These are phyloP conservation scores for Dolichoris vasculosae DNA, from an alignment of 1,140 invertebrate genomes.

Conservation along the genomic window DNA sequence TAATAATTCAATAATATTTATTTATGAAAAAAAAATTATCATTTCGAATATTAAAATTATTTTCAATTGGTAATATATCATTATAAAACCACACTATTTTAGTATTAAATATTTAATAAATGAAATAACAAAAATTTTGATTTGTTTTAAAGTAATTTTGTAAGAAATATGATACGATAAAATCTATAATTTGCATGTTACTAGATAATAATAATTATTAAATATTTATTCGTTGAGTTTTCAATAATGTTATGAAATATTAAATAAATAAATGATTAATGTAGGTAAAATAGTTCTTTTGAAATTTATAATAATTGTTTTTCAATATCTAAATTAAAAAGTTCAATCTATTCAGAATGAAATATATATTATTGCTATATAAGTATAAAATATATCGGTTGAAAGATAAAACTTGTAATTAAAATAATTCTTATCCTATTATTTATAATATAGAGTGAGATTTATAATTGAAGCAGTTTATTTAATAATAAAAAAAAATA, in stretches of 20 bases:
- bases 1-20: neutral
- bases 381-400: neutral
- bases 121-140: neutral
- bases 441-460: neutral
- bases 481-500: neutral
- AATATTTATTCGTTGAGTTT: neutral
- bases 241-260: neutral
- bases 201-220: neutral
- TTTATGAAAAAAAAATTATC: neutral
- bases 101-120: neutral
- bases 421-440: neutral
- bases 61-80: neutral
- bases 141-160: too few relatives aligned
- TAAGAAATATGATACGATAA: too few relatives aligned
- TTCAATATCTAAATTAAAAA: conserved; percentile 13
- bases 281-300: neutral
- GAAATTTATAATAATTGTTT: neutral
- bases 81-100: neutral
- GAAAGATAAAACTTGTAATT: neutral
- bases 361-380: conserved; percentile 1
- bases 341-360: neutral
- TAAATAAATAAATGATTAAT: neutral
- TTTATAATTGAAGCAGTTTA: neutral
- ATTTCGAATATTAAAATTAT: neutral
- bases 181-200: too few relatives aligned